phyloP scores from a whole-genome alignment of 2,797 vertebrate species.

The Diceros bicornis region DNA sequence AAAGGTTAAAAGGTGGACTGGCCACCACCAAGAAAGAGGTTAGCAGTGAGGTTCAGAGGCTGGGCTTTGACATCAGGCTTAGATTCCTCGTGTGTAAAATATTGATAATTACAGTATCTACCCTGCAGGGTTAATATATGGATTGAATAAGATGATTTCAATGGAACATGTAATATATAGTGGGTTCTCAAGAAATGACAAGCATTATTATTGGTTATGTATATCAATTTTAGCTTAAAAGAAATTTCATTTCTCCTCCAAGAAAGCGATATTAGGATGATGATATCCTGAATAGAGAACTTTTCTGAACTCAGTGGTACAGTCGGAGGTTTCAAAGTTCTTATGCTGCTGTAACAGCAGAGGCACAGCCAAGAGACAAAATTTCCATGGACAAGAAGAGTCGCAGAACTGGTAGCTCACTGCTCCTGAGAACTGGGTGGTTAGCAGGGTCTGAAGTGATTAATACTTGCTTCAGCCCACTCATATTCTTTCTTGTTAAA shows the following conservation, averaged over 20 bases:
- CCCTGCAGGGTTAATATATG: neutral
- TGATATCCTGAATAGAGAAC: neutral
- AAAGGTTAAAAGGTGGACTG: neutral
- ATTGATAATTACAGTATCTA: neutral
- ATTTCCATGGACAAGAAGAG: neutral
- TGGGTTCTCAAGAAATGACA: neutral
- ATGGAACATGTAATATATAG: neutral
- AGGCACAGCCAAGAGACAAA: neutral
- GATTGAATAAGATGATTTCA: slow-evolving; percentile 31
- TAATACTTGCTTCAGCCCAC: neutral
- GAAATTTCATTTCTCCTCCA: slow-evolving; percentile 17
- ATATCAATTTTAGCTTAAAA: slow-evolving; percentile 24
- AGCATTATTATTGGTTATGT: neutral
- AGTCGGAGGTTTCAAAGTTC: neutral
- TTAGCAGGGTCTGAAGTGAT: neutral
- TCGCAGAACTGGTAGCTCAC: neutral
- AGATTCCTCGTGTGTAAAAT: neutral
- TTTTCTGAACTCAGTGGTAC: neutral
- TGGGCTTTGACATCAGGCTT: neutral
- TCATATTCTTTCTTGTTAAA: slow-evolving; percentile 36
- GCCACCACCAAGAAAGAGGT: neutral
- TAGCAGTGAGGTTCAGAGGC: neutral
- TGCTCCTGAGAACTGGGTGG: neutral
- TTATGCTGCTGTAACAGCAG: neutral
- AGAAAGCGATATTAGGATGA: neutral